These are phyloP conservation scores for Gymnopithys bicolor DNA, from an alignment of 2,797 vertebrate species.

Conservation along the genomic window DNA sequence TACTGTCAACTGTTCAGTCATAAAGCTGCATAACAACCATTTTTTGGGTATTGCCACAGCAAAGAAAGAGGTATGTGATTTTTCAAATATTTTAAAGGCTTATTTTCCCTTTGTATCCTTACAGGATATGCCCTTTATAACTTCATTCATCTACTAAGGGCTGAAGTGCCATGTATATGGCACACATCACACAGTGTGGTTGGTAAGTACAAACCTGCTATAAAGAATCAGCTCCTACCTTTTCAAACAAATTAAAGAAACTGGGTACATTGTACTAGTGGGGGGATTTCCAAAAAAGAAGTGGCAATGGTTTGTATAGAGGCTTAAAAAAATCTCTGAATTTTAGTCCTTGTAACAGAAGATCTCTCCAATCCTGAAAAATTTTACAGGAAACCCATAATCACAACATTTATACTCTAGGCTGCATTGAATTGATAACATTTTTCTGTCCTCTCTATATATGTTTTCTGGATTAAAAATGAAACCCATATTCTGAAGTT, in stretches of 20 bases:
- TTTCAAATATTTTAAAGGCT: neutral
- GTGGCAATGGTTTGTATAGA: neutral
- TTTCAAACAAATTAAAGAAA: neutral
- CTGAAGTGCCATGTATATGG: neutral
- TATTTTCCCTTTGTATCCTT: constrained; percentile 33
- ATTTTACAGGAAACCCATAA: neutral
- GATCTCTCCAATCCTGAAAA: neutral
- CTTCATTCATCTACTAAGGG: neutral
- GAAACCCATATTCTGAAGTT: constrained; percentile 7
- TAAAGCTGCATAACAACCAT: neutral
- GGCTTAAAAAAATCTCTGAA: neutral
- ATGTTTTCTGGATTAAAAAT: constrained; percentile 52
- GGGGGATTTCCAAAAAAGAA: neutral
- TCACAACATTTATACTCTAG: neutral
- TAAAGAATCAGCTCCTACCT: neutral
- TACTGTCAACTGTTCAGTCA: neutral
- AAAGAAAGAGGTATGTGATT: neutral
- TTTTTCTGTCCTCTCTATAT: constrained; percentile 22
- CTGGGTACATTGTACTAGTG: neutral
- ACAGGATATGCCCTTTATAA: neutral
- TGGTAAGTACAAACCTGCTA: neutral
- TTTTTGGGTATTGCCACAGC: neutral
- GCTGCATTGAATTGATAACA: neutral
- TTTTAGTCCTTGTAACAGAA: neutral
- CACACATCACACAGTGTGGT: neutral